phyloP scores from a whole-genome alignment of 2,797 vertebrate species.

The Tenualosa ilisha region DNA sequence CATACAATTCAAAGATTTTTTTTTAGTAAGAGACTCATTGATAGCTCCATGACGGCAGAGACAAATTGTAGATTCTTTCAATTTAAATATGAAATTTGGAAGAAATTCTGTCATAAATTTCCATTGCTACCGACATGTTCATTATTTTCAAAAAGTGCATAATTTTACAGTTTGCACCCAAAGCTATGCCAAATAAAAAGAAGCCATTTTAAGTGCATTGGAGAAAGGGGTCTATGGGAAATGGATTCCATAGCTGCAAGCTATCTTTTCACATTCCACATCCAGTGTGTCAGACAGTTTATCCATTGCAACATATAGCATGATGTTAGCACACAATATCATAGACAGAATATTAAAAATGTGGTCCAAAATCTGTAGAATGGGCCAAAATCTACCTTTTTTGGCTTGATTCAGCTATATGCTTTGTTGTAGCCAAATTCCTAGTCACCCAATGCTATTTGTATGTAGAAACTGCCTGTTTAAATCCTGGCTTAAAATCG shows the following conservation, averaged over 20 bases:
- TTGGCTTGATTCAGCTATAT: not conserved
- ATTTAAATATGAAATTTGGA: not conserved
- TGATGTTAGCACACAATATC: not conserved
- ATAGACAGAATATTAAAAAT: not conserved
- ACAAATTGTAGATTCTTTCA: not conserved
- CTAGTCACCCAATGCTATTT: not conserved
- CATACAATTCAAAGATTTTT: not conserved
- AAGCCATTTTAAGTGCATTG: constrained; percentile 16
- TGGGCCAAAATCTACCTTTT: not conserved
- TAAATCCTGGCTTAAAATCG: constrained; percentile 8
- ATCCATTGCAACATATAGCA: not conserved
- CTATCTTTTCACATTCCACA: constrained; percentile 8
- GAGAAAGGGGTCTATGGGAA: not conserved
- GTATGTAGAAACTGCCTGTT: constrained; percentile 16
- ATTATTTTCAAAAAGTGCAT: not conserved
- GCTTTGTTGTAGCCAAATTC: not conserved
- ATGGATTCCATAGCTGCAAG: constrained; percentile 20
- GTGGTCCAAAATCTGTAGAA: not conserved
- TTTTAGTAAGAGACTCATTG: not conserved
- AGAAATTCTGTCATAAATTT: not conserved
- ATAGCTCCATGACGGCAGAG: not conserved
- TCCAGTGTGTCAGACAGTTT: constrained; percentile 1
- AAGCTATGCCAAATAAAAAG: constrained; percentile 15
- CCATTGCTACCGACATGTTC: not conserved
- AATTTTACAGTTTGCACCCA: not conserved